Evolutionary conservation across 2,113 vertebrate species (phyloP), one percentile per base, ranked within the genome.

Genomic region (Carassius auratus): DNA sequence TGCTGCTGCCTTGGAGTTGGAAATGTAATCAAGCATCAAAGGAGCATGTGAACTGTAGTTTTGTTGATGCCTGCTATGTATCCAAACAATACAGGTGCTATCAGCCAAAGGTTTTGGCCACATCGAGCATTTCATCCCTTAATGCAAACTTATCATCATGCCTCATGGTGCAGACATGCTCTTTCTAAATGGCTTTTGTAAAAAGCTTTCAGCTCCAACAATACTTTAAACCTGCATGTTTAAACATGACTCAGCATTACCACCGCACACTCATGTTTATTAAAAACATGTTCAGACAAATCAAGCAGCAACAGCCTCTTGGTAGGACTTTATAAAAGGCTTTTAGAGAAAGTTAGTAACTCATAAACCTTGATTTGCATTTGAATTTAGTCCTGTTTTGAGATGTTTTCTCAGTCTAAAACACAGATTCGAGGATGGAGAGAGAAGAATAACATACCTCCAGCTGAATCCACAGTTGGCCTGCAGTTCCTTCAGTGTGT

Each of bases 371-470:
- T 21, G 19, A 71, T 86, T 84, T 83, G 42, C 45, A 0, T 30
- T 33, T 30, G 75, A 55, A 71, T 57, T 55, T 8, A 52, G 9
- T 26, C 42, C 38, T 21, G 8, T 69, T 45, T 86, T 12, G 33
- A 64, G 30, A 21, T 12, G 7, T 59, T 45, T 87, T 81, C 77
- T 84, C 66, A 38, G 59, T 9, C 55, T 76, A 62, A 81, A 80
- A 68, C 68, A 86, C 33, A 87, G 48, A 66, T 66, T 23, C 23
- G 1, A 57, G 36, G 30, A 4, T 30, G 64, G 23, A 45, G 48
- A 17, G 36, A 68, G 61, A 87, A 77, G 50, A 10, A 76, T 88
- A 68, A 90, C 93, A 87, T 93, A 94, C 94, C 93, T 92, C 89
- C 84, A 89, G 85, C 87, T 90, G 89, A 90, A 84, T 85, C 89